Conservation (phyloP, 2,888 invertebrate genomes). For the Trachelus troglodyta region DNA sequence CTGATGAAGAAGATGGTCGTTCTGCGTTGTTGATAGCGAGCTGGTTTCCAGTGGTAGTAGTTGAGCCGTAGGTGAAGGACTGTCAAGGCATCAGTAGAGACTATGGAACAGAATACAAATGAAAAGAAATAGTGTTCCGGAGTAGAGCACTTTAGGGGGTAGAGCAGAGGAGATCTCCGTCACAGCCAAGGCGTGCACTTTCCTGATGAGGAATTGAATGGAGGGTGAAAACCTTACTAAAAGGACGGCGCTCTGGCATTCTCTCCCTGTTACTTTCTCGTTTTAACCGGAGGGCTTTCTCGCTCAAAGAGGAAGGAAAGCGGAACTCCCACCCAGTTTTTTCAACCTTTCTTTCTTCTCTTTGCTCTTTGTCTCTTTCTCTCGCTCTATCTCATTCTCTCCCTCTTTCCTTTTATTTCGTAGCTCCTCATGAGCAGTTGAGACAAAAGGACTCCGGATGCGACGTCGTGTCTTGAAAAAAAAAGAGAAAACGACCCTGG, state of each 20-base stretch:
- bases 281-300: conserved; percentile 32
- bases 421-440: background rate
- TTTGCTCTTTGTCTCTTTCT: background rate
- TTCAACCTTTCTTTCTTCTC: conserved; percentile 7
- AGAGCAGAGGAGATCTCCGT: conserved; percentile 28
- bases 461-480: background rate
- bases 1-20: background rate
- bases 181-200: conserved; percentile 37
- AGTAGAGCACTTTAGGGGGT: conserved; percentile 32
- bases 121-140: conserved; percentile 41
- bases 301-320: conserved; percentile 14
- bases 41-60: background rate
- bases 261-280: conserved; percentile 39
- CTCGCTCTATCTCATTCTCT: background rate
- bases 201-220: conserved; percentile 51
- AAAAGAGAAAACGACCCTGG: background rate
- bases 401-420: background rate
- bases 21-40: background rate
- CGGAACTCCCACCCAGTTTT: conserved; percentile 13
- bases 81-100: background rate
- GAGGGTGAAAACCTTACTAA: conserved; percentile 36
- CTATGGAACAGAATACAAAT: conserved; percentile 26
- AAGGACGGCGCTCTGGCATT: conserved; percentile 34
- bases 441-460: conserved; percentile 2
- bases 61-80: background rate